A percentile compares a stretch with the other conserved stretches of the same genome.
Evolutionary conservation across 2,797 vertebrate genomes (phyloP).

Genomic region (Anas bernieri): DNA sequence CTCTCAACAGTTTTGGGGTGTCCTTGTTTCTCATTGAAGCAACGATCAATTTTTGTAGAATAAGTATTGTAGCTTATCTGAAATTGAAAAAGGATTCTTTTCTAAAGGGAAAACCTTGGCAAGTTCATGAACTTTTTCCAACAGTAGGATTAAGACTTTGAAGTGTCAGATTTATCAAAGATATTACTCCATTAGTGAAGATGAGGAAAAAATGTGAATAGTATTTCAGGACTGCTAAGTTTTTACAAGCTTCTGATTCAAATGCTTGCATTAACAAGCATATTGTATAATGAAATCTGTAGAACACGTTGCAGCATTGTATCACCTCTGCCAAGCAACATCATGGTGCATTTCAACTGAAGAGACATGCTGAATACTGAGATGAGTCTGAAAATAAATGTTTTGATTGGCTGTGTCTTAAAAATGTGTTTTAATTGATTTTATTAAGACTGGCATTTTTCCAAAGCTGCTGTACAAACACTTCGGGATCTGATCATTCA

Average conservation of each 20-base stretch:
- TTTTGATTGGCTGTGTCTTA: conserved; percentile 37
- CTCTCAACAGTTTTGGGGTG: rapidly evolving
- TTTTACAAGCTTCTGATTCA: conserved; percentile 28
- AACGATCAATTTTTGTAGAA: background rate
- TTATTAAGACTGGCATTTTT: conserved; percentile 21
- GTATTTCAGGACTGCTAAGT: background rate
- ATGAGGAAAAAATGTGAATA: background rate
- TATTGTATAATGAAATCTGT: background rate
- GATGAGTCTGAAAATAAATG: conserved; percentile 41
- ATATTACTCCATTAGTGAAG: background rate
- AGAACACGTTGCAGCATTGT: background rate
- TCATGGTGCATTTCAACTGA: background rate
- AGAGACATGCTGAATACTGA: background rate
- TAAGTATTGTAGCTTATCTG: background rate
- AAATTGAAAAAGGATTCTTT: background rate
- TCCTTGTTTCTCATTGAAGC: background rate
- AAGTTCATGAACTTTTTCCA: conserved; percentile 59
- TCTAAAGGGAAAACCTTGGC: conserved; percentile 5
- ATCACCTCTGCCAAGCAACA: conserved; percentile 1
- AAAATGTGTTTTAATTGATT: conserved; percentile 32
- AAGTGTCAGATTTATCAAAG: conserved; percentile 35
- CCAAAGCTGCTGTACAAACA: conserved; percentile 44
- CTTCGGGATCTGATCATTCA: conserved; percentile 10
- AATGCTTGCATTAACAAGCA: conserved; percentile 44
- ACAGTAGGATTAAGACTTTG: conserved; percentile 4